Evolutionary conservation across 2,113 vertebrate species (phyloP), one percentile per base, ranked within the genome.

Genomic region (Puffinus mauretanicus): DNA sequence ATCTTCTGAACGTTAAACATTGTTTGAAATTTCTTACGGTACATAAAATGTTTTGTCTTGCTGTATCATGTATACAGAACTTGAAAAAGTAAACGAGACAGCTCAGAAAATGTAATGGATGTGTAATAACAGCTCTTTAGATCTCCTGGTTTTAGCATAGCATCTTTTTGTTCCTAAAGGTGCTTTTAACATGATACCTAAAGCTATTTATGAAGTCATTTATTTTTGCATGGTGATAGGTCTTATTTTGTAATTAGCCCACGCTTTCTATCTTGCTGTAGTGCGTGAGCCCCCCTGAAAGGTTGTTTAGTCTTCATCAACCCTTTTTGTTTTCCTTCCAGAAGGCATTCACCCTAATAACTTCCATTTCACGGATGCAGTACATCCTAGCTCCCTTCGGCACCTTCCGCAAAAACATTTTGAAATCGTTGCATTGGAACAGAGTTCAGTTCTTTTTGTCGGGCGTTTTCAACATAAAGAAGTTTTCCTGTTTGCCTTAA

Each of bases 111-210:
- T 22, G 78, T 99, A 99, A 99, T 98, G 97, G 98, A 99, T 98
- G 98, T 98, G 98, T 98, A 98, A 98, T 96, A 98, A 96, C 98
- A 97, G 96, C 88, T 97, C 97, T 97, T 98, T 96, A 98, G 98
- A 98, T 99, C 98, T 98, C 96, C 97, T 94, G 96, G 60, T 97
- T 98, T 98, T 97, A 98, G 97, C 97, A 97, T 96, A 97, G 97
- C 98, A 98, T 97, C 96, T 94, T 98, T 96, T 69, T 94, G 95
- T 95, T 98, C 98, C 97, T 98, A 97, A 98, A 98, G 98, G 95
- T 94, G 96, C 98, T 99, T 99, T 99, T 99, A 99, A 99, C 98
- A 98, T 99, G 98, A 99, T 99, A 98, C 98, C 98, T 98, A 96
- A 94, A 98, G 98, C 97, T 98, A 98, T 98, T 97, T 98, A 97